Percentiles rank a stretch among this genome's conserved stretches.
Evolutionary conservation across 2,797 vertebrate species (phyloP).

Genomic region (Pipistrellus nathusii): DNA sequence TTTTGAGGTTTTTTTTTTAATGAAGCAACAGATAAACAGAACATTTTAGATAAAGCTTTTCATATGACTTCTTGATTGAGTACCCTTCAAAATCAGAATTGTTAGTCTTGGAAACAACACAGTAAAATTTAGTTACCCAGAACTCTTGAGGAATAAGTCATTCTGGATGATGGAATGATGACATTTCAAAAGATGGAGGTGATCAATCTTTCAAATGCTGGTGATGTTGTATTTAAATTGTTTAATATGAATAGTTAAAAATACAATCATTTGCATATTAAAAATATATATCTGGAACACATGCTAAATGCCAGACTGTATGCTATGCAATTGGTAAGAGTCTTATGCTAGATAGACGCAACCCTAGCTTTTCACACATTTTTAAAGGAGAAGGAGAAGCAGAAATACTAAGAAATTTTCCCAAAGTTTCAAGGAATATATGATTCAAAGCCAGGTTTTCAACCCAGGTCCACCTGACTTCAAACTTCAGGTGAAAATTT

Average conservation of each 20-base stretch:
- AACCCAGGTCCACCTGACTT: neutral
- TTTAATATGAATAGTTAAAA: constrained; percentile 37
- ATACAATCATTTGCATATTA: neutral
- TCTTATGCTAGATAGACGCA: neutral
- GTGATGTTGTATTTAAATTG: constrained; percentile 44
- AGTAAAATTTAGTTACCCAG: constrained; percentile 68
- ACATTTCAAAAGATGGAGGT: constrained; percentile 37
- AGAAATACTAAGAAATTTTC: neutral
- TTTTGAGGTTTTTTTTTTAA: neutral
- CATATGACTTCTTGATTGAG: constrained; percentile 55
- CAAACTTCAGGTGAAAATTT: neutral
- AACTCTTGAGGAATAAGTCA: constrained; percentile 68
- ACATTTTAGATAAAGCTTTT: constrained; percentile 47
- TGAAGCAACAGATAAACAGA: constrained; percentile 54
- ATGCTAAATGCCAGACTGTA: neutral
- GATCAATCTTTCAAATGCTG: constrained; percentile 72
- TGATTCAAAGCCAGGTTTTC: neutral
- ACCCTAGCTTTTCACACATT: neutral
- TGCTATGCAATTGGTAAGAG: neutral
- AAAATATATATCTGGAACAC: neutral
- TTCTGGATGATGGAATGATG: constrained; percentile 65
- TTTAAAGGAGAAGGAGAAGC: neutral
- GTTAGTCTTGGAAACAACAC: constrained; percentile 71
- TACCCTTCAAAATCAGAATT: constrained; percentile 72
- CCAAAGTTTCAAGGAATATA: neutral